A percentile compares a stretch with the other conserved stretches of the same genome.
Evolutionary conservation across 2,797 vertebrate genomes (phyloP).

Genomic region (Sebastolobus alascanus): DNA sequence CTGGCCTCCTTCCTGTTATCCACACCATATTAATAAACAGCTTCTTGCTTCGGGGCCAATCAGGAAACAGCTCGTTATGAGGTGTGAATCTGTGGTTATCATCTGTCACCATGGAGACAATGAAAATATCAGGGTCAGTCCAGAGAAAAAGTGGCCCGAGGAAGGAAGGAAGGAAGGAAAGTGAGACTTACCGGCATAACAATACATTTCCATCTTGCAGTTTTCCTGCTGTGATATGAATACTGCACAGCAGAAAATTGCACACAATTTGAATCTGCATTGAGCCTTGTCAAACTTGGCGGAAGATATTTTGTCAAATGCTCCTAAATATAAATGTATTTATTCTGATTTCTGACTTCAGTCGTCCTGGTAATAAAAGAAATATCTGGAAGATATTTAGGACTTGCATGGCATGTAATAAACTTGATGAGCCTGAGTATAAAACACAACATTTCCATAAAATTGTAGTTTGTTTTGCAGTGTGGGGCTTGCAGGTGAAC

Average conservation of each 20-base stretch:
- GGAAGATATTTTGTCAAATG: not conserved
- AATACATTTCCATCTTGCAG: conserved; percentile 59
- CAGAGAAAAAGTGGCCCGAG: conserved; percentile 42
- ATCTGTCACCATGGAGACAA: conserved; percentile 61
- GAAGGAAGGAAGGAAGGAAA: conserved; percentile 72
- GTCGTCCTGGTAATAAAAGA: not conserved
- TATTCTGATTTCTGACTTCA: not conserved
- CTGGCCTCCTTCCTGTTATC: conserved; percentile 28
- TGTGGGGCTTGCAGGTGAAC: not conserved
- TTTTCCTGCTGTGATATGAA: conserved; percentile 57
- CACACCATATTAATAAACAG: conserved; percentile 5
- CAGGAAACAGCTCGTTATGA: conserved; percentile 64
- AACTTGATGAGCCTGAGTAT: not conserved
- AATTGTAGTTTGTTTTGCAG: not conserved
- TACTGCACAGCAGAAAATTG: conserved; percentile 21
- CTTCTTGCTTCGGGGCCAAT: conserved; percentile 26
- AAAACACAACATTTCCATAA: not conserved
- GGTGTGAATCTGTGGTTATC: conserved; percentile 62
- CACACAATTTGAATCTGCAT: not conserved
- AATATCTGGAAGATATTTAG: not conserved
- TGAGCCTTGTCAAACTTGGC: not conserved
- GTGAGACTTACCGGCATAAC: conserved; percentile 50
- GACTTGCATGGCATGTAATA: not conserved
- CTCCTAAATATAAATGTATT: not conserved
- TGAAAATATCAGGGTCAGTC: conserved; percentile 29